Base-by-base conservation (phyloP, 1,140 invertebrate genomes). In the Micrasema minimum region DNA sequence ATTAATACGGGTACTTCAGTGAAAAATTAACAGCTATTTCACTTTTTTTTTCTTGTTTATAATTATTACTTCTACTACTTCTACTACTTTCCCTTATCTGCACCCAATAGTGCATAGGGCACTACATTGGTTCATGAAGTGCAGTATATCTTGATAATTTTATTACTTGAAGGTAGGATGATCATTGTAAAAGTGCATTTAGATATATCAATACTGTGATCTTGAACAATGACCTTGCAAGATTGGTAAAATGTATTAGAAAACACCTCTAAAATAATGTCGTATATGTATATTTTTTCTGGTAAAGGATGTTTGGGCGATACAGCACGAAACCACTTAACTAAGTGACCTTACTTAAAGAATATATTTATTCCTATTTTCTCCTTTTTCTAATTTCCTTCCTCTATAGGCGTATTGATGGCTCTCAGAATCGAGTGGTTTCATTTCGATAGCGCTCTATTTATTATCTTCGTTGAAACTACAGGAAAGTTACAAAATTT, bases 251-350 rank as follows among this genome's bases (percentile, higher is more conserved):
- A n/a, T n/a, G n/a, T n/a, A n/a, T n/a, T 59, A 31, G 38, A 46
- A 64, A 48, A 61, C 12, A 46, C 41, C 41, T 46, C 61, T 64
- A 38, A 35, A 62, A 51, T 16, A 62, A 51, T 16, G 55, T 16
- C 41, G 46, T n/a, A 23, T 53, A 23, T 53, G 50, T 62, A 62
- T 59, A 69, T 66, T 67, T 57, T 37, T 22, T 31, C 67, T 70
- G 46, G 7, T 4, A 66, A 70, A 69, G 71, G 35, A 69, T 57
- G 61, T 66, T 38, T 38, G 26, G 37, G 46, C 55, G 73, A 75
- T 72, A 75, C 66, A 72, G 70, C 74, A 75, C 70, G 70, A 70
- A 75, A 69, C 71, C 74, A 72, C 74, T 75, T 72, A 75, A 64
- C 74, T 70, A 75, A 75, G 71, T 75, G 70, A 69, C 67, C 66